Base-by-base conservation (phyloP, 2,888 invertebrate species). In the Graphium colonna region DNA sequence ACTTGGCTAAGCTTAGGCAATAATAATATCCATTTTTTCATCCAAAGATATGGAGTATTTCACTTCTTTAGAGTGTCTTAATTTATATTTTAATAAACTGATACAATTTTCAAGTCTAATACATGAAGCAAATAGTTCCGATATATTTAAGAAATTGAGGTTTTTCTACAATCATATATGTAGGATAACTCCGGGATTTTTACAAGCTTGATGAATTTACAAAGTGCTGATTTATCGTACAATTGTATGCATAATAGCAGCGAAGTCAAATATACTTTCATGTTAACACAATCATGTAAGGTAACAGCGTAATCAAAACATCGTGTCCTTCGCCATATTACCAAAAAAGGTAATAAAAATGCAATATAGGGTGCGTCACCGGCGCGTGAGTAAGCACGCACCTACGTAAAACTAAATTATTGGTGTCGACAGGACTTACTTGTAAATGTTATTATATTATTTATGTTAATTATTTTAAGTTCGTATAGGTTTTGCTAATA, bases 1-100 rank as follows among this genome's bases (percentile, higher is more conserved):
- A 91, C 93, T 57, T 96, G 95, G 95, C 87, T 96, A 44, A 94
- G 95, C 0, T 76, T 96, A 62, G 96, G 96, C 74, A 95, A 96
- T 77, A 96, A 96, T 69, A 94, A 95, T 66, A 91, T 96, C 58
- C 93, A 74, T 47, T 61, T 64, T 82, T 21, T 91, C 93, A 1
- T 91, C 92, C 1, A 91, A 92, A n/a, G 92, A 94, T 1, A 90
- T 96, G 41, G 92, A 92, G 52, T 90, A 92, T 31, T 91, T 94
- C 68, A 88, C 90, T 1, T 92, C 93, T 54, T 74, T 95, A 45
- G 93, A 94, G 66, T 96, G 95, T 77, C 88, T 96, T 17, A 96
- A 96, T 76, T 83, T 97, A 65, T 96, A 96, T 67, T 95, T 95
- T 49, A 97, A 97, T 78, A 92, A 94, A 65, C 86, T 97, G 10